These are phyloP conservation scores for Nineta flava DNA, from an alignment of 2,888 invertebrate genomes.

Conservation along the genomic window DNA sequence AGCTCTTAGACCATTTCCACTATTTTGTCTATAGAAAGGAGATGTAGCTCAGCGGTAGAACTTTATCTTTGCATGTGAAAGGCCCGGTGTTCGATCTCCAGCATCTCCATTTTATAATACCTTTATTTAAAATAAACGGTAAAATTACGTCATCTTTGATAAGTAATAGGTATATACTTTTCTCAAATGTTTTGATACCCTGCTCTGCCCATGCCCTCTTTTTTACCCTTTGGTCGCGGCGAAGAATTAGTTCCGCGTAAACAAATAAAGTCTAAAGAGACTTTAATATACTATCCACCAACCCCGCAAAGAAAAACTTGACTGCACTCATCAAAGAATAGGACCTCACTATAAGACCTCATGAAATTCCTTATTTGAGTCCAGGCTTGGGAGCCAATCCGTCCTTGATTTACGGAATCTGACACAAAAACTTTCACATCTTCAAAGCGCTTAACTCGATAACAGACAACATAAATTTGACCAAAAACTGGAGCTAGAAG, in stretches of 20 bases:
- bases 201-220: too few species aligned
- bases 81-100: too few species aligned
- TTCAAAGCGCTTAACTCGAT: background rate
- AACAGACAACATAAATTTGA: background rate
- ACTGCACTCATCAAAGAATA: background rate
- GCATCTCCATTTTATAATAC: too few species aligned
- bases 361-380: background rate
- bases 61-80: too few species aligned
- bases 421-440: too few species aligned
- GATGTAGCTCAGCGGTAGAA: too few species aligned
- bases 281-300: background rate
- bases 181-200: background rate
- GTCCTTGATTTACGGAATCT: background rate
- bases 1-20: too few species aligned
- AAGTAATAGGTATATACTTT: too few species aligned
- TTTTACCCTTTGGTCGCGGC: background rate
- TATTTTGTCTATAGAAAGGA: too few species aligned
- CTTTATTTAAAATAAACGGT: too few species aligned
- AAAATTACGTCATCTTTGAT: too few species aligned
- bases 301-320: background rate
- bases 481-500: background rate
- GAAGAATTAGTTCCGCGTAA: background rate
- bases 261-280: background rate
- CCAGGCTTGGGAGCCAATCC: background rate
- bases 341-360: background rate